Conservation (phyloP, 2,888 invertebrate genomes). For the Parapristionchus giblindavisi region DNA sequence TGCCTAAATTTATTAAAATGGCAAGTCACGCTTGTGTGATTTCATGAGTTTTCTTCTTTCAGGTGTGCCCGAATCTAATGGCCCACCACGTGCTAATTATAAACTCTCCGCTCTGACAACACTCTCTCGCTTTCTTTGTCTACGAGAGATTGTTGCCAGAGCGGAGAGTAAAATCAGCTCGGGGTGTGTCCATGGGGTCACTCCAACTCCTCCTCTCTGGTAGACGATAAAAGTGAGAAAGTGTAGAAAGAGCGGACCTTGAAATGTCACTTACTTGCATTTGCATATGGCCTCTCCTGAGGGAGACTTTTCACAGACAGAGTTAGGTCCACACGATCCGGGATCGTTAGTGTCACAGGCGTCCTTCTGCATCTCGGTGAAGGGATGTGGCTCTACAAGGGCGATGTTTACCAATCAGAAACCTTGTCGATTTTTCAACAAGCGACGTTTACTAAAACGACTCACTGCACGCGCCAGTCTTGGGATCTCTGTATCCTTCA, state of each 20-base stretch:
- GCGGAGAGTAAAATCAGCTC: no score
- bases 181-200: no score
- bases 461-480: constrained; percentile 38
- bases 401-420: not conserved
- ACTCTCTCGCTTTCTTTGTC: no score
- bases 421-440: not conserved
- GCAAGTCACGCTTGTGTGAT: no score
- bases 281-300: constrained; percentile 56
- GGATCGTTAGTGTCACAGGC: constrained; percentile 50
- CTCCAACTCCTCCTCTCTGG: no score
- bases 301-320: constrained; percentile 50
- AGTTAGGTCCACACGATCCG: constrained; percentile 47
- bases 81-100: no score
- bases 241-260: not conserved
- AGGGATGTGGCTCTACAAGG: constrained; percentile 18
- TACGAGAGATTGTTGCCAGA: no score
- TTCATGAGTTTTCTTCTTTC: no score
- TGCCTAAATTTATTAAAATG: no score
- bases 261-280: constrained; percentile 46
- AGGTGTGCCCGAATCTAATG: no score
- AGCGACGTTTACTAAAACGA: not conserved
- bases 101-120: no score
- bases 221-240: no score
- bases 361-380: constrained; percentile 39
- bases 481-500: constrained; percentile 39